phyloP scores from a whole-genome alignment of 2,888 invertebrate genomes.

The Chrysolina haemoptera region DNA sequence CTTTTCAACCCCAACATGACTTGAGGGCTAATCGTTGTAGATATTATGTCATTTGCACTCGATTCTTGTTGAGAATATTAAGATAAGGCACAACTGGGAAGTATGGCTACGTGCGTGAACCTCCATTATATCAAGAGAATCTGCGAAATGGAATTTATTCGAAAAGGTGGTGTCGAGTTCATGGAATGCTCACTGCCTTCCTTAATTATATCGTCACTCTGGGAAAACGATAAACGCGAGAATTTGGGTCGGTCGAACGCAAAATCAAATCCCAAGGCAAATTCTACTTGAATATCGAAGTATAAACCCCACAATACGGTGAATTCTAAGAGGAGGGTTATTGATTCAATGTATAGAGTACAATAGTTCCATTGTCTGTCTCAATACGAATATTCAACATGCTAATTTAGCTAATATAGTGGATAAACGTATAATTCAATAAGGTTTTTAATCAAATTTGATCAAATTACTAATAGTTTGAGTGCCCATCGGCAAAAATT shows the following conservation, averaged over 20 bases:
- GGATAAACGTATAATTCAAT: too few species aligned
- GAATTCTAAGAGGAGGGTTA: neutral
- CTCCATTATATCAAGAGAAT: conserved; percentile 2
- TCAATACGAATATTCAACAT: too few species aligned
- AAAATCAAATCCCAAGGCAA: neutral
- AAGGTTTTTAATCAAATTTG: too few species aligned
- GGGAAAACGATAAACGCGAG: neutral
- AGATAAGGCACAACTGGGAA: neutral
- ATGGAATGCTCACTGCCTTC: neutral
- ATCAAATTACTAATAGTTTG: too few species aligned
- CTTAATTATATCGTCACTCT: neutral
- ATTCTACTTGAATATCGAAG: neutral
- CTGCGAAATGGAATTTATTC: neutral
- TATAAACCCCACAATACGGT: neutral
- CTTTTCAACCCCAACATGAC: conserved; percentile 9
- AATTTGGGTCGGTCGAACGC: neutral
- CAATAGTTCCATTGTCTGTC: too few species aligned
- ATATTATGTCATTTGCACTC: conserved; percentile 16
- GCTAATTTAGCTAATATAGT: too few species aligned
- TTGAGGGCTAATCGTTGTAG: neutral
- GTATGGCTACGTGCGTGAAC: neutral
- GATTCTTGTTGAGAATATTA: conserved; percentile 2
- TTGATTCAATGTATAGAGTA: neutral
- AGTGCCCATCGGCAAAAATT: too few species aligned
- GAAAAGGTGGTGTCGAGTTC: conserved; percentile 3